Conservation (phyloP, 2,888 invertebrate species). For the Cerceris ruficornis region DNA sequence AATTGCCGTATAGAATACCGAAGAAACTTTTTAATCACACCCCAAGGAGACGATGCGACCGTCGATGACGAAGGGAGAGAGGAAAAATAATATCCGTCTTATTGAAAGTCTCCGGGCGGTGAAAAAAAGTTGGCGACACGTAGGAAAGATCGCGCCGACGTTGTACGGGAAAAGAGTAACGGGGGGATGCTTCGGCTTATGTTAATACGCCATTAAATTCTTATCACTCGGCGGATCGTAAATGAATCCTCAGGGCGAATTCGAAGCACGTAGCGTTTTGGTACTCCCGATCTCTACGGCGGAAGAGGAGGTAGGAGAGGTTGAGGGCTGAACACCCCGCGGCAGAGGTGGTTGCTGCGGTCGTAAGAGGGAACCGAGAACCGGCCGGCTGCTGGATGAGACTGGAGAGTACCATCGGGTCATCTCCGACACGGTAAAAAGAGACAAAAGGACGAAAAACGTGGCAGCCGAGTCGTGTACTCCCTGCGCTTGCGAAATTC, state of each 20-base stretch:
- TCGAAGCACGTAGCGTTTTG: conserved; percentile 62
- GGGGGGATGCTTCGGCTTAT: conserved; percentile 38
- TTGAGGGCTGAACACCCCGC: neutral
- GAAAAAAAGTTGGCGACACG: neutral
- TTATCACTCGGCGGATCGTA: conserved; percentile 66
- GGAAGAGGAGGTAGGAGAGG: conserved; percentile 18
- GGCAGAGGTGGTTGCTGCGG: conserved; percentile 13
- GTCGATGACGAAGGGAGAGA: neutral
- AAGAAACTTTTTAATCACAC: no score
- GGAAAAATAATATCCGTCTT: neutral
- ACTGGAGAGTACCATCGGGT: conserved; percentile 28
- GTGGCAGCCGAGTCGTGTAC: conserved; percentile 27
- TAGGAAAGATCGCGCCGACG: no score
- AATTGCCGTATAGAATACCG: no score
- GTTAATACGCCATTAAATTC: conserved; percentile 68
- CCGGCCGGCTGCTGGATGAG: neutral
- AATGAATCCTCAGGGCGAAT: conserved; percentile 64
- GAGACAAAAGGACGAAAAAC: conserved; percentile 15
- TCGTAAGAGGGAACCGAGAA: conserved; percentile 9
- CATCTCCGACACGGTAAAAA: conserved; percentile 15
- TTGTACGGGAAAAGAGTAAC: no score
- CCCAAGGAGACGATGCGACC: no score
- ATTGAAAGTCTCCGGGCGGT: neutral
- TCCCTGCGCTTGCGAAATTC: conserved; percentile 46
- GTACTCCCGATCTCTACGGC: conserved; percentile 45